A percentile compares a stretch with the other conserved stretches of the same genome.
phyloP scores from a whole-genome alignment of 2,797 vertebrate species.

The Loris lydekkerianus region DNA sequence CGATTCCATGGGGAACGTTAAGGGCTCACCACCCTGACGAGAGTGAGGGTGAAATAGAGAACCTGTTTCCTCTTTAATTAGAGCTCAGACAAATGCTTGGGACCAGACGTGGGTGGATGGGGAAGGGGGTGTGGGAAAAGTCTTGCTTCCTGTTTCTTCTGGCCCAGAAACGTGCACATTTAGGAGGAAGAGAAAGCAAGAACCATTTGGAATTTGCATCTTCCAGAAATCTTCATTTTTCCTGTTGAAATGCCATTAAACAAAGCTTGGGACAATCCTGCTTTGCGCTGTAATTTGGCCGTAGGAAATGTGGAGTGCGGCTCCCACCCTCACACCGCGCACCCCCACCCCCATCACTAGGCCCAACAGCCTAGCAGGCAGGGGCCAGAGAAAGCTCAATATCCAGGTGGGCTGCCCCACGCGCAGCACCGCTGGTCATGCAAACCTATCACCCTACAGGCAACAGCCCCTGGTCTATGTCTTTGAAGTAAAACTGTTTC shows the following conservation, averaged over 20 bases:
- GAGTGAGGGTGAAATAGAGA: not conserved
- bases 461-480: not conserved
- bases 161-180: not conserved
- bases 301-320: not conserved
- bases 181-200: not conserved
- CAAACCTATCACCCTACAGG: not conserved
- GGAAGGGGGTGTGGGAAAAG: too few species aligned
- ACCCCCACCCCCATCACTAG: not conserved
- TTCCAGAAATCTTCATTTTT: conserved; percentile 1
- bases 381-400: not conserved
- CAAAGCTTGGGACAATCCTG: not conserved
- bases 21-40: not conserved
- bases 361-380: not conserved
- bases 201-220: not conserved
- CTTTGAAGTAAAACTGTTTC: conserved; percentile 48
- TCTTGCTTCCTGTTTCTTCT: not conserved
- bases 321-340: too few species aligned
- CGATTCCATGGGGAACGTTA: not conserved
- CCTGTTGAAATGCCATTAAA: conserved; percentile 27
- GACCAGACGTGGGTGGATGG: not conserved
- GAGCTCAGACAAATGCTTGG: conserved; percentile 18
- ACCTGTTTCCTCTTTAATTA: conserved; percentile 52
- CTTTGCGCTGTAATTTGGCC: conserved; percentile 5
- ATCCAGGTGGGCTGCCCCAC: not conserved
- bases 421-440: not conserved